Evolutionary conservation across 1,140 invertebrate genomes (phyloP), one percentile per base, ranked within the genome.

Genomic region (Drosophila takahashii): DNA sequence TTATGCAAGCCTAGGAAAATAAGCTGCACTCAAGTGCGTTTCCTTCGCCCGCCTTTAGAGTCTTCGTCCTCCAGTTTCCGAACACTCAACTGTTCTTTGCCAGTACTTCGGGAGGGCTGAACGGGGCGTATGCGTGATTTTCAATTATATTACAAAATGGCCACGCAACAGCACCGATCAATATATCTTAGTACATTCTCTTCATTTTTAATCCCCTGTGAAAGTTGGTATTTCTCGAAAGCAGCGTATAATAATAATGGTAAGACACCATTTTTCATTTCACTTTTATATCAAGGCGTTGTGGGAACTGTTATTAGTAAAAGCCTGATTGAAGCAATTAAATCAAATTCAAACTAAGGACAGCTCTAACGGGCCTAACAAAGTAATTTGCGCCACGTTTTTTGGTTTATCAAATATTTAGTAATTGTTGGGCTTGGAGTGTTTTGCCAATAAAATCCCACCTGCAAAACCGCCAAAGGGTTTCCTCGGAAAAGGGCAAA

Each of bases 1-100:
- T 87, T 89, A 87, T 87, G 83, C 84, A 87, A 84, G 71, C 70
- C 84, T 84, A 84, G 78, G 83, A 87, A 87, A 87, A 89, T 84
- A 87, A 87, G 84, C 83, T 87, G 79, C 83, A 87, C 83, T 87
- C 67, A 77, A 89, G 79, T 77, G 79, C 66, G 79, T 65, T 77
- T 48, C 48, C 18, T 58, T 56, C 34, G 22, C 36, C 65, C 42
- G n/a, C 22, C 39, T 9, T 34, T 13, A n/a, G 32, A 32, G 15
- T 36, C 18, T 11, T 62, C 22, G 13, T n/a, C 9, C 57, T 39
- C 13, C 22, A 3, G 13, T 3, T 22, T 32, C 5, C 29, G 11
- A 26, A 45, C 36, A 34, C 39, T 39, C 22, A 27, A 41, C 36
- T 39, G 26, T 56, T 47, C 41, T 26, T 18, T 13, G 29, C 39